Conservation (phyloP, 2,113 vertebrate species). For the Lepidothrix coronata region DNA sequence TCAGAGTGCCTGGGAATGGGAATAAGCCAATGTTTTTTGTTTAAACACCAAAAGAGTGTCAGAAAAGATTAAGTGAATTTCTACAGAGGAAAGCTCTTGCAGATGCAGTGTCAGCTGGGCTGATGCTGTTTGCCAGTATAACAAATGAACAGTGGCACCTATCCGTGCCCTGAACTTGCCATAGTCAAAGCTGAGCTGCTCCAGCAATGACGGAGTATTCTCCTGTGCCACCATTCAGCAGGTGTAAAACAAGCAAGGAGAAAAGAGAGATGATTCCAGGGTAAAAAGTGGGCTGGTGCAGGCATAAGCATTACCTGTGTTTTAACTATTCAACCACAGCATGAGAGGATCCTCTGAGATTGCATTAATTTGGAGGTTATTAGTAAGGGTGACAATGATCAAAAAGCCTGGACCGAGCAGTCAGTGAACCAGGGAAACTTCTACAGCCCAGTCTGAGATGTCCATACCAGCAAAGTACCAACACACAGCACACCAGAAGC, state of each 20-base stretch:
- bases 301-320: background rate
- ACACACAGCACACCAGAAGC: background rate
- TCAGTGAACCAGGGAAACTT: background rate
- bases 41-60: constrained; percentile 40
- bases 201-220: background rate
- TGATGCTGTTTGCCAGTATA: constrained; percentile 18
- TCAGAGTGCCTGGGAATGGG: background rate
- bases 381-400: background rate
- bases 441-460: background rate
- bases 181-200: background rate
- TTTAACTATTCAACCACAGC: background rate
- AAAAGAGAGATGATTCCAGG: background rate
- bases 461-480: background rate
- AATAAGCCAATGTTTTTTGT: constrained; percentile 1
- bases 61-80: constrained; percentile 49
- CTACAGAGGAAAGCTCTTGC: background rate
- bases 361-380: background rate
- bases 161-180: background rate
- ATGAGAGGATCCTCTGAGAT: background rate
- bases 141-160: constrained; percentile 48
- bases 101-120: constrained; percentile 23
- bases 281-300: background rate
- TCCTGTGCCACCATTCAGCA: background rate
- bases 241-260: background rate
- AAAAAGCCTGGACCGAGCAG: background rate